phyloP scores from a whole-genome alignment of 2,888 invertebrate species.

The Callimorpha dominula region DNA sequence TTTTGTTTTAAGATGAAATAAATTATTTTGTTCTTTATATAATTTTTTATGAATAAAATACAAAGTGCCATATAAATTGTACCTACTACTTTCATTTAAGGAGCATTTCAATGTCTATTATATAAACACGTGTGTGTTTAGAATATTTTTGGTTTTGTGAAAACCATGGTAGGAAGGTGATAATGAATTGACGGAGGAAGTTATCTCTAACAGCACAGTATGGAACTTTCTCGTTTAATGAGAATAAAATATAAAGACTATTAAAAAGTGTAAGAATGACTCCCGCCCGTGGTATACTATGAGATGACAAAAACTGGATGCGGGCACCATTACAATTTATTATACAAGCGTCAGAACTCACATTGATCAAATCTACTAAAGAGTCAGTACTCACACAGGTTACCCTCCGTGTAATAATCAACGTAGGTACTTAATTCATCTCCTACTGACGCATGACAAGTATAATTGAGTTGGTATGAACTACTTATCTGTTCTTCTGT shows the following conservation, averaged over 20 bases:
- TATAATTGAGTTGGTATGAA: background rate
- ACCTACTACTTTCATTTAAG: too few relatives aligned
- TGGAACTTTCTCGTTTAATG: background rate
- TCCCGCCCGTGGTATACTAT: background rate
- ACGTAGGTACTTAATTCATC: background rate
- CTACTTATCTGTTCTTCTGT: background rate
- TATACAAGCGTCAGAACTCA: background rate
- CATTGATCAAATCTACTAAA: background rate
- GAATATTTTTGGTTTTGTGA: too few relatives aligned
- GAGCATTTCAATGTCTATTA: too few relatives aligned
- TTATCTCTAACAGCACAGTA: background rate
- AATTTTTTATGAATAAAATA: too few relatives aligned
- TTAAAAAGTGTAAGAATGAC: background rate
- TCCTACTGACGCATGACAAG: background rate
- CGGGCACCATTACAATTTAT: background rate
- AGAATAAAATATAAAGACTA: background rate
- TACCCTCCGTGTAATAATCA: background rate
- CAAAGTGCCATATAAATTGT: too few relatives aligned
- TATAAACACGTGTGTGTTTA: too few relatives aligned
- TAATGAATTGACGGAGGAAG: background rate
- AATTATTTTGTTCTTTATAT: too few relatives aligned
- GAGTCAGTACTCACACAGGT: background rate
- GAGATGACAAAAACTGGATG: background rate
- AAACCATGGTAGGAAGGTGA: background rate
- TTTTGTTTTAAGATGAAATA: too few relatives aligned